Percentiles rank a stretch among this genome's conserved stretches.
Conservation (phyloP, 2,888 invertebrate species). For the Lomographa bimaculata region DNA sequence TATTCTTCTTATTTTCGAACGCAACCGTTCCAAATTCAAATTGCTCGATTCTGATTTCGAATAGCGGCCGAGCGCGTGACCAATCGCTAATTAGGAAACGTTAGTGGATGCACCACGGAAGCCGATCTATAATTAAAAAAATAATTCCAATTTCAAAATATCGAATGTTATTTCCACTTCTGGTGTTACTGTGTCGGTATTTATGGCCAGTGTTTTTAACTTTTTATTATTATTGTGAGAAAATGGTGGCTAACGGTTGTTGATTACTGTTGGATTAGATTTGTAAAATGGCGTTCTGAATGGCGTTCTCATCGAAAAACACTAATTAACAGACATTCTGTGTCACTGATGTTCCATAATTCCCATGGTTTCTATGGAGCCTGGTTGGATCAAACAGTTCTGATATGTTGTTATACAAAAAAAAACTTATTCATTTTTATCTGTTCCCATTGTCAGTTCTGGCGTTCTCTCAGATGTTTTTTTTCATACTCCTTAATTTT, state of each 20-base stretch:
- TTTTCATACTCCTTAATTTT: too few species aligned
- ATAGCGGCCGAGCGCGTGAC: constrained; percentile 73
- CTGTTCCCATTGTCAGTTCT: constrained; percentile 4
- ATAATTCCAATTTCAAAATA: constrained; percentile 73
- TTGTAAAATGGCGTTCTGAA: constrained; percentile 20
- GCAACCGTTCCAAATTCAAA: constrained; percentile 78
- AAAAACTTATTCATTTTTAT: too few species aligned
- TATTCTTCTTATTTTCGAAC: constrained; percentile 47
- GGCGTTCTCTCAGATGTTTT: too few species aligned
- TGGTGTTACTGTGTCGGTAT: constrained; percentile 64
- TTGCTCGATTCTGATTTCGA: constrained; percentile 71
- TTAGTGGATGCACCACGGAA: constrained; percentile 64
- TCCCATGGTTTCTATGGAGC: not conserved
- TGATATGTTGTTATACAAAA: too few species aligned
- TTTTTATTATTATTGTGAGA: constrained; percentile 20
- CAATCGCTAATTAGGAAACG: constrained; percentile 82
- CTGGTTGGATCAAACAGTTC: not conserved
- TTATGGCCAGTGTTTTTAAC: constrained; percentile 34
- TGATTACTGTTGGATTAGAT: constrained; percentile 30
- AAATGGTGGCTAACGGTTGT: constrained; percentile 30
- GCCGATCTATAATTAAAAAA: constrained; percentile 79
- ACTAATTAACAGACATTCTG: constrained; percentile 31
- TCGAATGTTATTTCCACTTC: constrained; percentile 66
- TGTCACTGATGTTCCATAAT: constrained; percentile 29
- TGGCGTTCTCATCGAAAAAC: constrained; percentile 25